Evolutionary conservation across 2,888 invertebrate species (phyloP), one percentile per base, ranked within the genome.

Genomic region (Willowsia nigromaculata): DNA sequence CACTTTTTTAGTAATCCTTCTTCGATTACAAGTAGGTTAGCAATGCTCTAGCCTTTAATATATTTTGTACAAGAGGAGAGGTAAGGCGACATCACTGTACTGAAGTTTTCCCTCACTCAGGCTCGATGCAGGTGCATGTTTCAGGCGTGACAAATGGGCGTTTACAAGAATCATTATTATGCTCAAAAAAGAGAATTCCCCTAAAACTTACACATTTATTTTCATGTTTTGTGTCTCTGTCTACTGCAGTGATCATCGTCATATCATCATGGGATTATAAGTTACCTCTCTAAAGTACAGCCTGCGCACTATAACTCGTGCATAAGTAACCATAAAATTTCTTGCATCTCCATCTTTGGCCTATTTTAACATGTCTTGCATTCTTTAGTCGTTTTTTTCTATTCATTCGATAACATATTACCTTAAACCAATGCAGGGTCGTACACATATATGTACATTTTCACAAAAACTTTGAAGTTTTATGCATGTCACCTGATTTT

Each of bases 71-170:
- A n/a, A n/a, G n/a, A n/a, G n/a, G n/a, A n/a, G n/a, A n/a, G n/a
- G n/a, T n/a, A n/a, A n/a, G n/a, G n/a, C n/a, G n/a, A 33, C 65
- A 13, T 15, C 15, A 65, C 33, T 33, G 11, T 27, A 6, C 33
- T 18, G 6, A 68, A 18, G 15, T 18, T 65, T 30, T 33, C 68
- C 40, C 40, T 71, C 18, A 40, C 40, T 71, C 40, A 18, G 33
- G 13, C 3, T 56, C n/a, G n/a, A n/a, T n/a, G n/a, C 85, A 78
- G 80, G 78, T 87, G 86, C 81, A 68, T 15, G 81, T 25, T 68
- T 87, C 53, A 87, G 81, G 86, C 86, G 86, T 87, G 86, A 87
- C 86, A 87, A 87, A 87, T 87, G 86, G 86, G 86, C 86, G 86
- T 87, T 71, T 87, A 71, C 86, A 30, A 18, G 30, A 22, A 43